A percentile compares a stretch with the other conserved stretches of the same genome.
These are phyloP conservation scores for Diphyllodes magnificus DNA, from an alignment of 2,113 vertebrate genomes.

Conservation along the genomic window DNA sequence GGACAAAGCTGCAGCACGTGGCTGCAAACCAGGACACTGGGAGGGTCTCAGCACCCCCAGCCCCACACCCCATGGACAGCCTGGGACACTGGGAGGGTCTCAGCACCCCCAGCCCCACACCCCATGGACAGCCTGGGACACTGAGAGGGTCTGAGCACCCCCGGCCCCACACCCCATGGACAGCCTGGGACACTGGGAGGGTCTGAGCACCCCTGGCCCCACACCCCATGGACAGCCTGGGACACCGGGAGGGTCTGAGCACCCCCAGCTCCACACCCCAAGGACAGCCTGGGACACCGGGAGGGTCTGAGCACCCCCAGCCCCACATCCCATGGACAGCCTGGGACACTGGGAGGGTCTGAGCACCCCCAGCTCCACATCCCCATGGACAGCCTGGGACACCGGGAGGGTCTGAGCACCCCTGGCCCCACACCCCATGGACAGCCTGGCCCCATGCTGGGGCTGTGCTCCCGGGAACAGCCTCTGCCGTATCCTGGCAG, in stretches of 20 bases:
- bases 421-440: accelerated
- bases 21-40: accelerated
- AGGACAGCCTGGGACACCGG: too few relatives aligned
- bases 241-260: neutral
- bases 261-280: accelerated
- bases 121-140: neutral
- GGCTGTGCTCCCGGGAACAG: neutral
- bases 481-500: neutral
- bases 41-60: neutral
- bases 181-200: too few relatives aligned
- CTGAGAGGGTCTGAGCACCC: neutral
- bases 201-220: neutral
- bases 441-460: accelerated
- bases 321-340: neutral
- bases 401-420: neutral
- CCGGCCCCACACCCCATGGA: accelerated
- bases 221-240: too few relatives aligned
- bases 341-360: neutral
- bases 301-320: accelerated
- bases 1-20: neutral
- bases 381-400: neutral
- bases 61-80: too few relatives aligned
- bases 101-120: accelerated
- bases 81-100: neutral
- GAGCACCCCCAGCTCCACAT: accelerated